phyloP scores from a whole-genome alignment of 2,888 invertebrate species.

The Parelbella ahira region DNA sequence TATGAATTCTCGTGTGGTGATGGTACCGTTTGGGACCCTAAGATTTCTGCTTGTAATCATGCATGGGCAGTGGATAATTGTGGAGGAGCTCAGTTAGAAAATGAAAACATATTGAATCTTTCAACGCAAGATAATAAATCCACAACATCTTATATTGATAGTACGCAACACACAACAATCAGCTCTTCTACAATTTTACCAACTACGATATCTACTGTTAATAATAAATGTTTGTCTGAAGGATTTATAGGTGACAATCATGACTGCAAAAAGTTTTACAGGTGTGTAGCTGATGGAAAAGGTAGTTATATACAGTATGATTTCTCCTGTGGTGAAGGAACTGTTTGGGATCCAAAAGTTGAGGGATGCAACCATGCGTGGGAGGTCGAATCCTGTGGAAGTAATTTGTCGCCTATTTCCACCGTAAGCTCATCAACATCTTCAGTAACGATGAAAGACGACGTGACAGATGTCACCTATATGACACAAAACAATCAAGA shows the following conservation, averaged over 20 bases:
- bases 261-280: slow-evolving; percentile 87
- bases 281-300: slow-evolving; percentile 83
- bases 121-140: neutral
- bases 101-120: slow-evolving; percentile 1
- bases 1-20: slow-evolving; percentile 84
- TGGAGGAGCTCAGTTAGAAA: slow-evolving; percentile 14
- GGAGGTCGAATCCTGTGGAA: slow-evolving; percentile 61
- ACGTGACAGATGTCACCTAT: slow-evolving; percentile 20
- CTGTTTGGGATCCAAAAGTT: slow-evolving; percentile 80
- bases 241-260: slow-evolving; percentile 85
- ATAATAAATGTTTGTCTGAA: slow-evolving; percentile 66
- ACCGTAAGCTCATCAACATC: slow-evolving; percentile 22
- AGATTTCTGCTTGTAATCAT: slow-evolving; percentile 80
- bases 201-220: slow-evolving; percentile 6
- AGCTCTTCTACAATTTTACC: slow-evolving; percentile 6
- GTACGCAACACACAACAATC: slow-evolving; percentile 1
- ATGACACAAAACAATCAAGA: slow-evolving; percentile 24
- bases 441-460: slow-evolving; percentile 19
- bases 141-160: neutral
- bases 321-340: slow-evolving; percentile 84
- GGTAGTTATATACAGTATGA: slow-evolving; percentile 81
- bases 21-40: slow-evolving; percentile 83
- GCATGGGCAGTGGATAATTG: slow-evolving; percentile 48
- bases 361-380: slow-evolving; percentile 80
- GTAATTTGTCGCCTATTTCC: neutral